phyloP scores from a whole-genome alignment of 2,113 vertebrate species.

The Cyphotilapia sp. region DNA sequence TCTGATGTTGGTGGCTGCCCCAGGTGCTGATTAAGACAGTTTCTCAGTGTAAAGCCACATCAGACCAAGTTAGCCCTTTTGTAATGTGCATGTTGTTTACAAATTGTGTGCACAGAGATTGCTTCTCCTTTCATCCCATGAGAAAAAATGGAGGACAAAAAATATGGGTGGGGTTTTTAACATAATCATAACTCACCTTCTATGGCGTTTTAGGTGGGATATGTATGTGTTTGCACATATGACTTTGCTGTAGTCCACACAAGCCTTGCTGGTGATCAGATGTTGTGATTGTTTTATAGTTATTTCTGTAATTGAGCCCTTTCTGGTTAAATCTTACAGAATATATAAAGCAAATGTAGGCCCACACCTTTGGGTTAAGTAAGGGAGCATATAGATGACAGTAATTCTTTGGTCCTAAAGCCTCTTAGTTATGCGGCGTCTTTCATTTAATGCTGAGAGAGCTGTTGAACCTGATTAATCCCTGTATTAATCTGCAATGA shows the following conservation, averaged over 20 bases:
- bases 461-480: slow-evolving; percentile 56
- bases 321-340: neutral
- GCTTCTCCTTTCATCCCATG: neutral
- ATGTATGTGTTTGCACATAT: neutral
- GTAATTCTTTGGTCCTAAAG: slow-evolving; percentile 36
- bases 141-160: neutral
- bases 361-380: neutral
- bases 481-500: slow-evolving; percentile 54
- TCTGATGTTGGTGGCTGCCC: slow-evolving; percentile 23
- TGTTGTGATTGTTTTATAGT: neutral
- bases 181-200: neutral
- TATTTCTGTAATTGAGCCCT: neutral
- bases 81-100: neutral
- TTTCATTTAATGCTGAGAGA: slow-evolving; percentile 55
- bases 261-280: neutral
- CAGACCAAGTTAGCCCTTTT: neutral
- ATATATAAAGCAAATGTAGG: neutral
- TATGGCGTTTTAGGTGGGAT: neutral
- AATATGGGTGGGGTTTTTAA: neutral
- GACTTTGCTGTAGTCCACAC: neutral
- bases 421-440: slow-evolving; percentile 46
- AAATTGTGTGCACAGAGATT: neutral
- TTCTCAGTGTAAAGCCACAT: slow-evolving; percentile 19
- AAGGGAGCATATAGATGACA: neutral
- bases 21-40: slow-evolving; percentile 48